phyloP scores from a whole-genome alignment of 2,888 invertebrate genomes.

The Iselma pallidipennis region DNA sequence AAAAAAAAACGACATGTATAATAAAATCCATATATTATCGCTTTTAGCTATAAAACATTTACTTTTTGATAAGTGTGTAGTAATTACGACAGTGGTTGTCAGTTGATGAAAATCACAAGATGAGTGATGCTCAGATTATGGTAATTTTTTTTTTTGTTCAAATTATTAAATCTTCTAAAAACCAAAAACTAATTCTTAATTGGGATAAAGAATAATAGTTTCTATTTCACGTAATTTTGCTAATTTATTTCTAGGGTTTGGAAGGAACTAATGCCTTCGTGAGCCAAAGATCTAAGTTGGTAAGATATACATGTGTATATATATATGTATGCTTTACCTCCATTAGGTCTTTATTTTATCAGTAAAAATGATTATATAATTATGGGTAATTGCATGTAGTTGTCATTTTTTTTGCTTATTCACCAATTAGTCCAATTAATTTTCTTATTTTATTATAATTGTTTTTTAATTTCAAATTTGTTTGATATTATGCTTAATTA shows the following conservation, averaged over 20 bases:
- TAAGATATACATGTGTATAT: slow-evolving; percentile 54
- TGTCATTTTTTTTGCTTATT: neutral
- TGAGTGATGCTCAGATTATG: neutral
- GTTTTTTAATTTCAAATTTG: slow-evolving; percentile 6
- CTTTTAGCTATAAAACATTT: neutral
- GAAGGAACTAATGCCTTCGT: slow-evolving; percentile 58
- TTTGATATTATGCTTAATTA: neutral
- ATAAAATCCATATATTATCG: neutral
- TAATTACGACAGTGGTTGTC: neutral
- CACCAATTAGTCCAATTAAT: neutral
- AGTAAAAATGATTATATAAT: neutral
- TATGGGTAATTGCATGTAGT: neutral
- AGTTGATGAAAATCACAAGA: neutral
- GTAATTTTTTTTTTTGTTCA: neutral
- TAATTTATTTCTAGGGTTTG: slow-evolving; percentile 56
- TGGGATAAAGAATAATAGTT: too few species aligned
- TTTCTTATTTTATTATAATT: neutral
- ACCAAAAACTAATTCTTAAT: too few species aligned
- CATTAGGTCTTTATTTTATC: slow-evolving; percentile 36
- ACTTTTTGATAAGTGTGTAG: neutral
- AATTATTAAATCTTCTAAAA: too few species aligned
- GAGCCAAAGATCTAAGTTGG: slow-evolving; percentile 59
- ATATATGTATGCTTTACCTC: slow-evolving; percentile 49
- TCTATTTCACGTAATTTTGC: too few species aligned
- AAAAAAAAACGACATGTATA: neutral